These are phyloP conservation scores for Lophotriccus pileatus DNA, from an alignment of 2,797 vertebrate genomes.

Conservation along the genomic window DNA sequence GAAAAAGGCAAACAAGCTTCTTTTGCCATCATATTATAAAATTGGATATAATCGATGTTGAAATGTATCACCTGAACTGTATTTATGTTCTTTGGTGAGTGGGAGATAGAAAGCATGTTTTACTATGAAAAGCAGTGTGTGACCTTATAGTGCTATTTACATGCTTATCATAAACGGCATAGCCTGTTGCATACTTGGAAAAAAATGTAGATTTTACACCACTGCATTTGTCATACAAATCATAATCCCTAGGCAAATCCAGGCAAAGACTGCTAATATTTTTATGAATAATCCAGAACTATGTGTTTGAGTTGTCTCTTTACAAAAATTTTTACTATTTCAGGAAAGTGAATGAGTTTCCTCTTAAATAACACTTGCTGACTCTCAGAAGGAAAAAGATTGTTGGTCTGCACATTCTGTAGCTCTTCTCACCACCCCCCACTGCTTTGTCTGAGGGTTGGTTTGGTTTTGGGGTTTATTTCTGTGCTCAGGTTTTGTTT, in stretches of 20 bases:
- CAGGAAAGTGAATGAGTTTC: not conserved
- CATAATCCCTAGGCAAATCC: not conserved
- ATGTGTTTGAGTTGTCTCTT: not conserved
- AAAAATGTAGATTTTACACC: not conserved
- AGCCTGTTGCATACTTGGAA: not conserved
- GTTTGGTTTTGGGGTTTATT: not conserved
- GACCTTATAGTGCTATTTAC: not conserved
- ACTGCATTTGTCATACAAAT: not conserved
- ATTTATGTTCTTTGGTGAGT: not conserved
- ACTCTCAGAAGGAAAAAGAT: not conserved
- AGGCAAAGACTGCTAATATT: conserved; percentile 1
- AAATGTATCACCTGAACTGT: not conserved
- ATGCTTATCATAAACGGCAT: not conserved
- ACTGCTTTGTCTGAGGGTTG: not conserved
- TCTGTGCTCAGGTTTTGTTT: not conserved
- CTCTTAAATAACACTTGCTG: not conserved
- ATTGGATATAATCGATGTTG: not conserved
- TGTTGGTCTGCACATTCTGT: not conserved
- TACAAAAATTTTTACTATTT: not conserved
- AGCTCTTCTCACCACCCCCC: not conserved
- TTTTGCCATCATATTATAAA: not conserved
- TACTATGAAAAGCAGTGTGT: not conserved
- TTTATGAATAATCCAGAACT: conserved; percentile 1
- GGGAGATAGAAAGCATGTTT: not conserved
- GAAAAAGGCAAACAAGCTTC: not conserved